Percentiles rank a stretch among this genome's conserved stretches.
Conservation (phyloP, 1,140 invertebrate species). For the Cataglyphis hispanica region DNA sequence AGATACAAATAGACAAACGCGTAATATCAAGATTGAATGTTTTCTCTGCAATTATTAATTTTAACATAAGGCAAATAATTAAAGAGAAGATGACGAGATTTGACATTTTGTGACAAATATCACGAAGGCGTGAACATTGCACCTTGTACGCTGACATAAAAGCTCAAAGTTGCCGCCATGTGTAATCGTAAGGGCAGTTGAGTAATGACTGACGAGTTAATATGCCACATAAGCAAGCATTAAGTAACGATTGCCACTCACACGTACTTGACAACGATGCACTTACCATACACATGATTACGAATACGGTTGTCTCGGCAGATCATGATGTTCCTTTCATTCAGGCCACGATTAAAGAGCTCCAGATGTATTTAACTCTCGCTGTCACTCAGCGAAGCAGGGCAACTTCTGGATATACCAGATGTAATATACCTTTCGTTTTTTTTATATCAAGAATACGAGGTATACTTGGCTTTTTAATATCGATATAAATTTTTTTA, state of each 20-base stretch:
- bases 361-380: constrained; percentile 69
- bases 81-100: neutral
- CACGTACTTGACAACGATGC: constrained; percentile 56
- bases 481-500: neutral
- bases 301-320: constrained; percentile 68
- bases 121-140: neutral
- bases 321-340: constrained; percentile 75
- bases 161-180: constrained; percentile 51
- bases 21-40: neutral
- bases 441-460: constrained; percentile 1
- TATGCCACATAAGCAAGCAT: constrained; percentile 76
- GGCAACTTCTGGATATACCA: neutral
- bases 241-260: constrained; percentile 76
- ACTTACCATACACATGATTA: constrained; percentile 59
- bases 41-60: neutral
- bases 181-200: constrained; percentile 71
- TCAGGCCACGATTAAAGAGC: constrained; percentile 70
- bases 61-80: neutral
- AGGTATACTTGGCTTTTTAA: neutral
- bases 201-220: constrained; percentile 75
- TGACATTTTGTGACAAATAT: neutral
- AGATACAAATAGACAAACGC: too few species aligned
- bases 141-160: constrained; percentile 8
- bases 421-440: neutral
- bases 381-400: neutral